Evolutionary conservation across 2,888 invertebrate genomes (phyloP).

Genomic region (Dendrolimus pini): DNA sequence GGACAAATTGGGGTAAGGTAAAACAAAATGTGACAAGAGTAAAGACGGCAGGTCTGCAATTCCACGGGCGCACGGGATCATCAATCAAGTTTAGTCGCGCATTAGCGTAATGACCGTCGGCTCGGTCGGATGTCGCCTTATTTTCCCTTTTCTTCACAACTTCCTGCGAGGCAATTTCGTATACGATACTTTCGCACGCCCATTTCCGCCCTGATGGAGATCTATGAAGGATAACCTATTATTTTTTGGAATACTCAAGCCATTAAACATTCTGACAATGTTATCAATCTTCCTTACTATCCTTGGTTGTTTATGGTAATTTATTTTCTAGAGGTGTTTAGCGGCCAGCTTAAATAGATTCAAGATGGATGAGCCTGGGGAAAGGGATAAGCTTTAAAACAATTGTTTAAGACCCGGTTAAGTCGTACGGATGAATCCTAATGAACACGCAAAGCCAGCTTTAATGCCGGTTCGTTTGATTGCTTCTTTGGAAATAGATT

Average conservation of each 20-base stretch:
- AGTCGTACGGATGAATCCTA: constrained; percentile 26
- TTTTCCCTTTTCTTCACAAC: constrained; percentile 60
- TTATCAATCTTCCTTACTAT: constrained; percentile 44
- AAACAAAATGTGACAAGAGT: constrained; percentile 23
- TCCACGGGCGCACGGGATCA: constrained; percentile 41
- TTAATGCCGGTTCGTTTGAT: background rate
- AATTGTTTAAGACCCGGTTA: constrained; percentile 32
- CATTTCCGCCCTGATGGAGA: constrained; percentile 65
- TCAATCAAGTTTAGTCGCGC: constrained; percentile 76
- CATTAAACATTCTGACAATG: constrained; percentile 38
- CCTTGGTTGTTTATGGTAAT: constrained; percentile 30
- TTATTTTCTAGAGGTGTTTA: constrained; percentile 32
- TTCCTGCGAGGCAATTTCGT: constrained; percentile 58
- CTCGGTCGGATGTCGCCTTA: constrained; percentile 68
- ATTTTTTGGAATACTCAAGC: constrained; percentile 24
- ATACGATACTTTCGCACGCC: constrained; percentile 59
- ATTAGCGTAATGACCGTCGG: constrained; percentile 74
- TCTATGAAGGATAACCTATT: constrained; percentile 59
- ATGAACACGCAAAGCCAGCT: constrained; percentile 19
- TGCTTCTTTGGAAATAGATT: background rate
- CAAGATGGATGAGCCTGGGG: constrained; percentile 33
- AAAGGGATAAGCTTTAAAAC: constrained; percentile 32
- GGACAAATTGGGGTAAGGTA: constrained; percentile 15
- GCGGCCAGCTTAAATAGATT: constrained; percentile 37
- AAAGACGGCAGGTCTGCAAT: constrained; percentile 34